These are phyloP conservation scores for Sander vitreus DNA, from an alignment of 2,113 vertebrate genomes.

Conservation along the genomic window DNA sequence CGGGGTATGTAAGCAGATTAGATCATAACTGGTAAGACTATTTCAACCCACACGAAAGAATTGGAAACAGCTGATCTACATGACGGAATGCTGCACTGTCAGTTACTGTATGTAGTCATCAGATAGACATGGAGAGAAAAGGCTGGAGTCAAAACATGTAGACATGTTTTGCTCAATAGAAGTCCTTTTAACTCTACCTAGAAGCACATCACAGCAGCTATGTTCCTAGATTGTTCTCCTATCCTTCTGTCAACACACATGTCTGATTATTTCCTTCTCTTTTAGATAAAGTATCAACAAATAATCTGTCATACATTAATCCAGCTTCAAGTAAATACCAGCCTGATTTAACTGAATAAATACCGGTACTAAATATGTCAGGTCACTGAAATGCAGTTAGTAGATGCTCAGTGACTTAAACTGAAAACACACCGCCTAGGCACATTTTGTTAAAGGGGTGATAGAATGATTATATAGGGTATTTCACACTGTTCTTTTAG, in stretches of 20 bases:
- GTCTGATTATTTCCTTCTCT: background rate
- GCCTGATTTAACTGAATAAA: background rate
- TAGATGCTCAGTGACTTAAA: background rate
- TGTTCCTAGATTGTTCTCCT: background rate
- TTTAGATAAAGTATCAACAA: background rate
- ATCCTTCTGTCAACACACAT: background rate
- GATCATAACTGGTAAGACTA: slow-evolving; percentile 26
- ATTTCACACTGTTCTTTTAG: too few relatives aligned
- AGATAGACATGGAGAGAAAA: background rate
- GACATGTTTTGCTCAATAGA: background rate
- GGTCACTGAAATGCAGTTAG: background rate
- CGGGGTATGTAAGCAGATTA: background rate
- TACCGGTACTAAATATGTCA: background rate
- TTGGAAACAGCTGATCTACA: background rate
- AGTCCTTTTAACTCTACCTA: background rate
- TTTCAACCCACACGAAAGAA: slow-evolving; percentile 9
- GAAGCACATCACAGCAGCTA: background rate
- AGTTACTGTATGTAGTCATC: background rate
- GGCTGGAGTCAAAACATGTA: background rate
- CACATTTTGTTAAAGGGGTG: background rate
- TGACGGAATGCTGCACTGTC: background rate
- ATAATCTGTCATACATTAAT: background rate
- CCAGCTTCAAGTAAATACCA: background rate
- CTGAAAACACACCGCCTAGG: background rate
- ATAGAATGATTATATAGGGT: too few relatives aligned